A percentile compares a stretch with the other conserved stretches of the same genome.
Evolutionary conservation across 2,113 vertebrate species (phyloP).

Genomic region (Phainopepla nitens): DNA sequence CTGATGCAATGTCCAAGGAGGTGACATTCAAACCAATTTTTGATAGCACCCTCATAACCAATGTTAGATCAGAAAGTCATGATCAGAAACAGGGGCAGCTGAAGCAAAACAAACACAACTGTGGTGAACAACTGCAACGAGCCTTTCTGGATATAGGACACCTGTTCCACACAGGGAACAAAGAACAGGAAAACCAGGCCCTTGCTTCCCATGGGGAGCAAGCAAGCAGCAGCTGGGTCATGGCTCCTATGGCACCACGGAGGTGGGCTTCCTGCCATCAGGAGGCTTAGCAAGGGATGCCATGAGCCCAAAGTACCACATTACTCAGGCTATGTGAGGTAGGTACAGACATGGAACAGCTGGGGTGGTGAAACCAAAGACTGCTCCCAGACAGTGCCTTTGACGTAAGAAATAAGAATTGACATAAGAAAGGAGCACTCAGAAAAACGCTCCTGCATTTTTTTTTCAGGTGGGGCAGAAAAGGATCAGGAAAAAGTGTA

Average conservation of each 20-base stretch:
- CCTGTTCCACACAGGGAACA: background rate
- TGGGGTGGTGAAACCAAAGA: background rate
- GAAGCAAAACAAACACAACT: background rate
- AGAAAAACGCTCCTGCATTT: background rate
- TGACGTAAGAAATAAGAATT: too few species aligned
- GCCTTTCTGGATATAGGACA: background rate
- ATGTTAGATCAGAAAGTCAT: background rate
- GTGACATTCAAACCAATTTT: background rate
- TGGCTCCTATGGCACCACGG: background rate
- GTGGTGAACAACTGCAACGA: background rate
- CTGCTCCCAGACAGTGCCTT: background rate
- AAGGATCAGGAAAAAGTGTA: background rate
- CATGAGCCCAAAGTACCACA: background rate
- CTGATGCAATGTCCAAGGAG: background rate
- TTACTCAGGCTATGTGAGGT: background rate
- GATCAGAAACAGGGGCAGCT: background rate
- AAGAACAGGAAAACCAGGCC: background rate
- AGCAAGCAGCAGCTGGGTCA: fast-evolving
- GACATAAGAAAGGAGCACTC: background rate
- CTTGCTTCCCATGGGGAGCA: background rate
- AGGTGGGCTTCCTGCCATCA: background rate
- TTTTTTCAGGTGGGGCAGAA: background rate
- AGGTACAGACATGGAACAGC: background rate
- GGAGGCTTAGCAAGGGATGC: background rate
- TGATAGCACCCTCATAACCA: background rate